These are phyloP conservation scores for Eucriotettix oculatus DNA, from an alignment of 2,888 invertebrate genomes.

Conservation along the genomic window DNA sequence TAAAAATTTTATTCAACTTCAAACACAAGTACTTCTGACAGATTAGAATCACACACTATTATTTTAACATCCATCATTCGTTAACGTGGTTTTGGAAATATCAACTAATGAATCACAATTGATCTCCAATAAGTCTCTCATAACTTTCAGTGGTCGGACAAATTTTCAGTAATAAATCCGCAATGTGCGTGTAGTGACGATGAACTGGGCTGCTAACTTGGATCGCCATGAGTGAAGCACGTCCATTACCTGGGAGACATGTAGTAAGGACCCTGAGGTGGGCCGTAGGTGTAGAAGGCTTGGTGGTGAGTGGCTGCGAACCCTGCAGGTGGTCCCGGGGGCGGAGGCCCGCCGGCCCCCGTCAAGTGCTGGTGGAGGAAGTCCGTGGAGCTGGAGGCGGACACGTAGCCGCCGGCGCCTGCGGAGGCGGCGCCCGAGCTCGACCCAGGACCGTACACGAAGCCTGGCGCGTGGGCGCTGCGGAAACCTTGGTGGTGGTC, in stretches of 20 bases:
- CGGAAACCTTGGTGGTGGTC: conserved; percentile 1
- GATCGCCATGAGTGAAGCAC: no score
- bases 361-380: conserved; percentile 2
- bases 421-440: conserved; percentile 5
- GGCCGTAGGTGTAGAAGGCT: conserved; percentile 13
- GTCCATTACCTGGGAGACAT: conserved; percentile 11
- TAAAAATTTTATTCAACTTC: no score
- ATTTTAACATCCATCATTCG: no score
- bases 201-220: no score
- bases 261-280: conserved; percentile 11
- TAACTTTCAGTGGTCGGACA: no score
- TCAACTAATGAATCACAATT: no score
- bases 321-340: conserved; percentile 2
- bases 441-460: conserved; percentile 5
- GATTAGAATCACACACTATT: no score
- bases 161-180: no score
- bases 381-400: background rate
- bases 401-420: background rate
- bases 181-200: no score
- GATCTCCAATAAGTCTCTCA: no score
- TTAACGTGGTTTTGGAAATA: no score
- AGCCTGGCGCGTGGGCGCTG: background rate
- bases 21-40: no score
- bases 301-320: conserved; percentile 8
- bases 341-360: background rate